Evolutionary conservation across 2,888 invertebrate species (phyloP), one percentile per base, ranked within the genome.

Genomic region (Troides aeacus): DNA sequence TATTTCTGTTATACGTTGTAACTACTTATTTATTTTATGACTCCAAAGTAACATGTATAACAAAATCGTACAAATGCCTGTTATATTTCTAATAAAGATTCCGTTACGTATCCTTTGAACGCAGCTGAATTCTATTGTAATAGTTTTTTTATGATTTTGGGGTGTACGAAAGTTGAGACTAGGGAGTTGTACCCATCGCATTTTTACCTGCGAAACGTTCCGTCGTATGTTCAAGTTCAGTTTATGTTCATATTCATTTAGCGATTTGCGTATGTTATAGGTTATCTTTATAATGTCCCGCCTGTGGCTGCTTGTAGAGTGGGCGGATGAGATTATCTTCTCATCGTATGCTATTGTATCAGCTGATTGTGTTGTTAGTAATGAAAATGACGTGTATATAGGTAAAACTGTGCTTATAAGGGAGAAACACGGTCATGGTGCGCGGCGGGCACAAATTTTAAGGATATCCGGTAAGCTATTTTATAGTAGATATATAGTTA

Each of bases 271-370:
- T 30, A 12, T n/a, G 58, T 64, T 64, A 68, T 56, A 72, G 64
- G 30, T 69, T 62, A 66, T 15, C 68, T 70, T 68, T 24, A 76
- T 71, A 72, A 88, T 87, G 87, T 75, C 80, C 73, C 79, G 77
- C 15, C 69, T 81, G 58, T 89, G 89, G 89, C 72, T 88, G 10
- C 78, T 89, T n/a, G 84, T 89, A 2, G 86, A 88, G 74, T 89
- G 86, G 86, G 75, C 84, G 53, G 84, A 87, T 12, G 83, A 85
- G 39, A 79, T 82, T 59, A 72, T 83, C 17, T 84, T 84, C 62
- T 80, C 87, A 8, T 75, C 77, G 23, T 89, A 88, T 73, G 81
- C 80, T 62, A 79, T 88, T 1, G 82, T 88, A 7, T 81, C 81
- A 71, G 71, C 79, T 12, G 78, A 83, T 60, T 78, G 76, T 5